Evolutionary conservation across 2,888 invertebrate species (phyloP).

Genomic region (Lamellibrachia satsuma): DNA sequence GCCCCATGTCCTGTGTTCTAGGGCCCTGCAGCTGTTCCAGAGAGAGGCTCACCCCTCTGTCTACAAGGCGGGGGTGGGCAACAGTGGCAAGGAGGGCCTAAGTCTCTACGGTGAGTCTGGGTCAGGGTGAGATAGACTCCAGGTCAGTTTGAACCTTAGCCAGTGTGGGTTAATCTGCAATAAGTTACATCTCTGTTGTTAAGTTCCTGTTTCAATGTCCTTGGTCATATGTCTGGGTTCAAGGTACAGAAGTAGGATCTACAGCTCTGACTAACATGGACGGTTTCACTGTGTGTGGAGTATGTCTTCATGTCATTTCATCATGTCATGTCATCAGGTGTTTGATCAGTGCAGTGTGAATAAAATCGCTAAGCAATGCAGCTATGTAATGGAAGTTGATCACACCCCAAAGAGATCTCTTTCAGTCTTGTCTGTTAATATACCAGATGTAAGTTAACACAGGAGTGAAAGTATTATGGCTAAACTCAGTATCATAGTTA

Average conservation of each 20-base stretch:
- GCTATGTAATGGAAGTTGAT: no score
- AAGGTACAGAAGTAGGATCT: no score
- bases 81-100: slow-evolving; percentile 75
- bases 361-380: no score
- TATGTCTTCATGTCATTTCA: no score
- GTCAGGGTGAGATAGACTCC: neutral
- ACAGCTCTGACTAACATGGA: no score
- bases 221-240: no score
- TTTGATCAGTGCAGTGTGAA: no score
- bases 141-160: slow-evolving; percentile 24
- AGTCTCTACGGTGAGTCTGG: slow-evolving; percentile 73
- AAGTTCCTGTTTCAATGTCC: no score
- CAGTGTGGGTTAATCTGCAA: slow-evolving; percentile 29
- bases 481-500: neutral
- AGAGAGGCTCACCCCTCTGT: slow-evolving; percentile 78
- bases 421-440: neutral
- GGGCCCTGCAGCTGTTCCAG: slow-evolving; percentile 80
- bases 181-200: no score
- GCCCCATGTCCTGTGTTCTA: slow-evolving; percentile 23
- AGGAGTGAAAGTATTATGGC: neutral
- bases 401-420: no score
- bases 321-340: no score
- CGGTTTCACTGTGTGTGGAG: no score
- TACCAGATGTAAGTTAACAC: neutral
- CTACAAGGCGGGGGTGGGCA: slow-evolving; percentile 76